phyloP scores from a whole-genome alignment of 2,888 invertebrate species.

The Iphiclides podalirius region DNA sequence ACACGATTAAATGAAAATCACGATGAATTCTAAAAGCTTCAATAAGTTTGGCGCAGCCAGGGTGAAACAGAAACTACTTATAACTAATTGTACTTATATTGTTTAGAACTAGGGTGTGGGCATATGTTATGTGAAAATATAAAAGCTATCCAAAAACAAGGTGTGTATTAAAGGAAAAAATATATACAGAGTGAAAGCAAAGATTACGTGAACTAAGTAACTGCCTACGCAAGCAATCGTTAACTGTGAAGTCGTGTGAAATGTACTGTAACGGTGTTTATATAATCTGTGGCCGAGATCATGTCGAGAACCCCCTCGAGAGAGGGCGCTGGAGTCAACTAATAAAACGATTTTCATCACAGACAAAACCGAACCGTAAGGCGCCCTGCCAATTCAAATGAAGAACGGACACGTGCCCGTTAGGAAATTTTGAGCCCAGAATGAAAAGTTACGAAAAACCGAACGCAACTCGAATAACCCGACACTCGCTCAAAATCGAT shows the following conservation, averaged over 20 bases:
- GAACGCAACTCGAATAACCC: slow-evolving; percentile 33
- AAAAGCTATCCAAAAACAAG: not conserved
- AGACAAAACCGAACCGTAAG: slow-evolving; percentile 40
- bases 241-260: slow-evolving; percentile 43
- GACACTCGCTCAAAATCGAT: slow-evolving; percentile 17
- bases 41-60: not conserved
- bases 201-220: too few relatives aligned
- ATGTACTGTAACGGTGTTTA: slow-evolving; percentile 11
- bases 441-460: slow-evolving; percentile 63
- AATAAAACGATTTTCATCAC: slow-evolving; percentile 57
- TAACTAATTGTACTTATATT: not conserved
- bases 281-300: slow-evolving; percentile 17
- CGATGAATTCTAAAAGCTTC: not conserved
- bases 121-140: not conserved
- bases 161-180: too few relatives aligned
- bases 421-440: slow-evolving; percentile 53
- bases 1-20: not conserved
- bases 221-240: slow-evolving; percentile 48
- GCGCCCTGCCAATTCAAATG: slow-evolving; percentile 50
- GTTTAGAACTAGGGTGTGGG: not conserved
- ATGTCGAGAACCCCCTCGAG: not conserved
- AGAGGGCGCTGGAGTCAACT: slow-evolving; percentile 5
- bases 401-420: slow-evolving; percentile 23
- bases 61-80: slow-evolving; percentile 1
- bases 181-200: slow-evolving; percentile 5